Conservation (phyloP, 2,797 vertebrate species). For the Oreochromis mossambicus region DNA sequence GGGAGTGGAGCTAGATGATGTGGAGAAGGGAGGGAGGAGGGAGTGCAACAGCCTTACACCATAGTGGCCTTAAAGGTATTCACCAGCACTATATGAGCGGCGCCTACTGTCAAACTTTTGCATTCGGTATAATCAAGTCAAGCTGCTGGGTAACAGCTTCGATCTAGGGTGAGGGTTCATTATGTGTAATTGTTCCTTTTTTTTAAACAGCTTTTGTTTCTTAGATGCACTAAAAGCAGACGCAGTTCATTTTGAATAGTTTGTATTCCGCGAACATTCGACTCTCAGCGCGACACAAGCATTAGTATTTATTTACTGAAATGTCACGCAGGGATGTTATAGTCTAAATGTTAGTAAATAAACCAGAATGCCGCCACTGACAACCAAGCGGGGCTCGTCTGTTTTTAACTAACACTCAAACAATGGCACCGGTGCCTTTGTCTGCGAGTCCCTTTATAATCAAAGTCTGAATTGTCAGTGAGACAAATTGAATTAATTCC, state of each 20-base stretch:
- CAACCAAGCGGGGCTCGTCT: background rate
- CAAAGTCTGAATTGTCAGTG: conserved; percentile 72
- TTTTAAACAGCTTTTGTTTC: conserved; percentile 43
- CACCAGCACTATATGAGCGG: background rate
- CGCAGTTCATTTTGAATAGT: conserved; percentile 27
- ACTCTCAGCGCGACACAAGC: conserved; percentile 4
- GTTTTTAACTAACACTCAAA: conserved; percentile 53
- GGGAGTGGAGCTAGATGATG: conserved; percentile 25
- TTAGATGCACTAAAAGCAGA: conserved; percentile 36
- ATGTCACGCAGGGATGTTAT: conserved; percentile 10
- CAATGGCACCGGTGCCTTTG: conserved; percentile 59
- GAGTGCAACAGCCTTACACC: background rate
- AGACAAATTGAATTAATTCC: conserved; percentile 79
- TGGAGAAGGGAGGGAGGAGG: background rate
- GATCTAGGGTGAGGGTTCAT: conserved; percentile 31
- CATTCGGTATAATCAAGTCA: conserved; percentile 36
- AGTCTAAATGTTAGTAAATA: conserved; percentile 21
- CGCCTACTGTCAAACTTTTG: conserved; percentile 20
- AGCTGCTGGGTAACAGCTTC: conserved; percentile 21
- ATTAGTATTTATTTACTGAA: conserved; percentile 35
- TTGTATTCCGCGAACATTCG: conserved; percentile 18
- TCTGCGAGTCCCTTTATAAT: conserved; percentile 70
- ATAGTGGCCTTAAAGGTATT: conserved; percentile 24
- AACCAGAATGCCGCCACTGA: background rate
- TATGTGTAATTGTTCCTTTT: conserved; percentile 48